Base-by-base conservation (phyloP, 2,888 invertebrate species). In the Cheiracanthium punctorium region DNA sequence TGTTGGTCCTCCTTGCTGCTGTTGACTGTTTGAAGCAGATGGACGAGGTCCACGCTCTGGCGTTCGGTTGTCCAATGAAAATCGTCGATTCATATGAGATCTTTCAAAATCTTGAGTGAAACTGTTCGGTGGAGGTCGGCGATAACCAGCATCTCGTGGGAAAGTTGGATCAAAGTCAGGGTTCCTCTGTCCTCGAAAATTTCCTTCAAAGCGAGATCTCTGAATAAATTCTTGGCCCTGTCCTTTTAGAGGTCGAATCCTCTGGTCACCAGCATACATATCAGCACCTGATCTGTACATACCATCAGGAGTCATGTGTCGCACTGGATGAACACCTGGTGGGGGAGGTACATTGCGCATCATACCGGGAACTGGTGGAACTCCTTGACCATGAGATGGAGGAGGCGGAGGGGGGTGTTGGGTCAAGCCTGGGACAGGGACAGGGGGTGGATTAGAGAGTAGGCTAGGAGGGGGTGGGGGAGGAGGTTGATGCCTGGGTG, bases 361-460 rank as follows among this genome's bases (percentile, higher is more conserved):
- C 69, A 82, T 43, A 29, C 65, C 48, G 28, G 58, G n/a, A 1
- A 81, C 69, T 17, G 67, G 82, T n/a, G 74, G 74, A 28, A 70
- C n/a, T 10, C 71, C 76, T 41, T 64, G 75, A 17, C 79, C 73
- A 52, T 69, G 67, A 33, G 72, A 30, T 17, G 37, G 20, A 20
- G 48, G 67, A 41, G 67, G 41, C 20, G 81, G 80, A 20, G 87
- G 87, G 52, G 87, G 87, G 41, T 75, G 81, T 2, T 64, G 74
- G 93, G 88, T 65, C 81, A 82, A 76, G 77, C 85, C 76, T 85
- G 89, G 74, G 67, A 80, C 14, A 20, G 75, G 80, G 33, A 65
- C 28, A n/a, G 70, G 81, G 30, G 87, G 80, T 28, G 88, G 80
- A 52, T 65, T 75, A 14, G 80, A 72, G 28, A 81, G 12, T 41